These are phyloP conservation scores for Uloborus plumipes DNA, from an alignment of 2,888 invertebrate genomes.

Conservation along the genomic window DNA sequence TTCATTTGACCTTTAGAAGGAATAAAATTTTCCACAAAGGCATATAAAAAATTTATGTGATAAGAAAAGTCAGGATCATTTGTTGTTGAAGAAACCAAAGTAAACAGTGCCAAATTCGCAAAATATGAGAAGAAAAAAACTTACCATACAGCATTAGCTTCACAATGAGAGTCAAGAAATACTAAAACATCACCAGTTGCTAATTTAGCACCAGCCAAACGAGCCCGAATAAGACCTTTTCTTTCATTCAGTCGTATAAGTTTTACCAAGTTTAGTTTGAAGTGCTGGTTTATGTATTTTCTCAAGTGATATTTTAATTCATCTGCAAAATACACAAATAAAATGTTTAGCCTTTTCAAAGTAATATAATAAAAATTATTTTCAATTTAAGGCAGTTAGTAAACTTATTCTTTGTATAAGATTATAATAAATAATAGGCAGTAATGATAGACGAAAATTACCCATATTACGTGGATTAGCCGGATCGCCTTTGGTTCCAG, in stretches of 20 bases:
- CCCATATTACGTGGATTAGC: no score
- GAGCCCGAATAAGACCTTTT: slow-evolving; percentile 90
- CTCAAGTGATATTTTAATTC: slow-evolving; percentile 82
- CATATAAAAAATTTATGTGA: no score
- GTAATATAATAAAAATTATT: background rate
- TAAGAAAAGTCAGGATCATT: no score
- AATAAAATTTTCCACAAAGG: no score
- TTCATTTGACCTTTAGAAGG: no score
- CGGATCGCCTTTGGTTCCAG: no score
- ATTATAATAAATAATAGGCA: no score
- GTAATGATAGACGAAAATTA: no score
- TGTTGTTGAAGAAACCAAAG: no score
- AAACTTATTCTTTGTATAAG: no score
- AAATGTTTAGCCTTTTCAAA: background rate
- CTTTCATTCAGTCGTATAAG: slow-evolving; percentile 82
- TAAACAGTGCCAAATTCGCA: no score
- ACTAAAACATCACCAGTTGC: slow-evolving; percentile 86
- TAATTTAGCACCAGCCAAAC: slow-evolving; percentile 87
- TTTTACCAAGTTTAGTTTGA: slow-evolving; percentile 77
- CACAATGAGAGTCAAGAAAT: slow-evolving; percentile 94
- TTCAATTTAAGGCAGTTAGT: background rate
- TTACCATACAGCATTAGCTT: slow-evolving; percentile 82
- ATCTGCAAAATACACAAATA: slow-evolving; percentile 71
- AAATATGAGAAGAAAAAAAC: slow-evolving; percentile 20
- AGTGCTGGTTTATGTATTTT: slow-evolving; percentile 78